phyloP scores from a whole-genome alignment of 92 coral and sea anemone genomes.

The Metridium senile region DNA sequence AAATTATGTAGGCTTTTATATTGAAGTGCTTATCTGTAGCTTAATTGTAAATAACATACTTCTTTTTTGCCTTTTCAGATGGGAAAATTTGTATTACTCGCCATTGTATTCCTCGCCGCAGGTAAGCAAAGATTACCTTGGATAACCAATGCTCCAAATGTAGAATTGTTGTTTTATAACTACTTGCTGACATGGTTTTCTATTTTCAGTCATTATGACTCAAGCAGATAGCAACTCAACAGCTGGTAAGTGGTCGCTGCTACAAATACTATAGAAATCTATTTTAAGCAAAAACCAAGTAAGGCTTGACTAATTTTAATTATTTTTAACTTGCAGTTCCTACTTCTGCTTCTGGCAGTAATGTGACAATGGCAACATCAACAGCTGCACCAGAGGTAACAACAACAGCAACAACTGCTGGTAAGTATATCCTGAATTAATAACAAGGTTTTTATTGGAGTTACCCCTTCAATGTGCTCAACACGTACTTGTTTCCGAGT shows the following conservation, averaged over 20 bases:
- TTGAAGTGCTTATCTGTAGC: background rate
- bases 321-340: no score
- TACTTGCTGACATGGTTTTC: no score
- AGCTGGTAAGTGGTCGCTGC: background rate
- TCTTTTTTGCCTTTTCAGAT: slow-evolving; percentile 12
- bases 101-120: slow-evolving; percentile 27
- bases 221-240: background rate
- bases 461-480: no score
- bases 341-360: background rate
- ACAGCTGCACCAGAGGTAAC: background rate
- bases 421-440: background rate
- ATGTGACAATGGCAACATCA: background rate
- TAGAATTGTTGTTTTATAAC: no score
- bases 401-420: background rate
- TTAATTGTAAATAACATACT: no score
- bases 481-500: no score
- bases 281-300: no score
- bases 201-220: background rate
- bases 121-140: background rate
- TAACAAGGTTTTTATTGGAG: no score
- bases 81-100: slow-evolving; percentile 20
- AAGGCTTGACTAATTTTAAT: no score
- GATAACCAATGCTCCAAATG: no score
- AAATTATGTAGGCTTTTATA: no score
- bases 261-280: no score